A percentile compares a stretch with the other conserved stretches of the same genome.
Evolutionary conservation across 2,113 vertebrate genomes (phyloP).

Genomic region (Platichthys stellatus): DNA sequence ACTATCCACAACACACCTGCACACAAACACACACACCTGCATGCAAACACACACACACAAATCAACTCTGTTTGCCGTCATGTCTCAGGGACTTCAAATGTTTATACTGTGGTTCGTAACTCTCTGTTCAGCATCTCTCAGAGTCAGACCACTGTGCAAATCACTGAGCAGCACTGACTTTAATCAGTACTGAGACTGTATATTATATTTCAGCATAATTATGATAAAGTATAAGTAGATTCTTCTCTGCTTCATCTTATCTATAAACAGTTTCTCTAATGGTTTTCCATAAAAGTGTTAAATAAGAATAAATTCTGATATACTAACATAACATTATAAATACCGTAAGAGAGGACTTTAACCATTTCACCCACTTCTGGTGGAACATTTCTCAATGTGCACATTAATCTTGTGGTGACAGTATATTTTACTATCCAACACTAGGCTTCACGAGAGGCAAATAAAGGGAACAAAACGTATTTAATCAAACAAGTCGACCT

Average conservation of each 20-base stretch:
- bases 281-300: not conserved
- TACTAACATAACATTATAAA: not conserved
- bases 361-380: not conserved
- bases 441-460: not conserved
- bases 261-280: not conserved
- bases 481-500: not conserved
- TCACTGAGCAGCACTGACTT: not conserved
- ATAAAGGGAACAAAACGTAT: not conserved
- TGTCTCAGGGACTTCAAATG: not conserved
- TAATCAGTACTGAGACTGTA: not conserved
- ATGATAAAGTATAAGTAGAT: slow-evolving; percentile 9
- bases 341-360: not conserved
- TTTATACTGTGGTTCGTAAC: not conserved
- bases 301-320: not conserved
- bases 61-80: too few species aligned
- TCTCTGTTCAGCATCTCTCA: not conserved
- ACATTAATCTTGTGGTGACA: not conserved
- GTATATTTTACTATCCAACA: not conserved
- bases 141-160: not conserved
- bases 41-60: too few species aligned
- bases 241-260: not conserved
- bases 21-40: too few species aligned
- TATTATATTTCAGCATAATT: not conserved
- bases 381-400: not conserved
- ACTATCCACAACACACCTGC: too few species aligned